These are phyloP conservation scores for Mesembrinibis cayennensis DNA, from an alignment of 2,113 vertebrate genomes.

Conservation along the genomic window DNA sequence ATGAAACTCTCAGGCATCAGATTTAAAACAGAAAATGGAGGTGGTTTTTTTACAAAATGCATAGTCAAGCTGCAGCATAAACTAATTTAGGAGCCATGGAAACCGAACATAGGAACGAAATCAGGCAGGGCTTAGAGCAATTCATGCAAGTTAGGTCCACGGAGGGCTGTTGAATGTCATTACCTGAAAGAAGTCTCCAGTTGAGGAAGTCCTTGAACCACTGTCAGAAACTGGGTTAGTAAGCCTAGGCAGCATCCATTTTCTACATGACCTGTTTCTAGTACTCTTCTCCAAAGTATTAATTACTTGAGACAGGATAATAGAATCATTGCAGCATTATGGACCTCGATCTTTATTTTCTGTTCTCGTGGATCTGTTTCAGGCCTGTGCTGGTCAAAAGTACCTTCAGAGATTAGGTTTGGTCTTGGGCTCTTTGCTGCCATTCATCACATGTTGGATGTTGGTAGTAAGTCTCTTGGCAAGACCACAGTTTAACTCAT, in stretches of 20 bases:
- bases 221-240: not conserved
- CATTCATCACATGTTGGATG: not conserved
- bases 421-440: not conserved
- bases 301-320: not conserved
- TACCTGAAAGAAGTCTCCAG: not conserved
- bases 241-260: not conserved
- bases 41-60: not conserved
- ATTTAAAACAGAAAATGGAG: not conserved
- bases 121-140: not conserved
- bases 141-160: not conserved
- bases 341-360: fast-evolving
- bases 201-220: not conserved
- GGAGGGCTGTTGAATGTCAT: not conserved
- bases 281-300: not conserved
- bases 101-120: not conserved
- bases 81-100: not conserved
- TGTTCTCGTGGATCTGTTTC: not conserved
- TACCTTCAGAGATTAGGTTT: not conserved
- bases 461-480: not conserved
- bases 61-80: not conserved
- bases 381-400: not conserved
- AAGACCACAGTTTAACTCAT: not conserved
- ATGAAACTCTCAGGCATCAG: not conserved
- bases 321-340: not conserved
- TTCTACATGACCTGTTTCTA: not conserved